Evolutionary conservation across 92 coral and sea anemone genomes (phyloP), one percentile per base, ranked within the genome.

Genomic region (Isaurus tuberculatus): DNA sequence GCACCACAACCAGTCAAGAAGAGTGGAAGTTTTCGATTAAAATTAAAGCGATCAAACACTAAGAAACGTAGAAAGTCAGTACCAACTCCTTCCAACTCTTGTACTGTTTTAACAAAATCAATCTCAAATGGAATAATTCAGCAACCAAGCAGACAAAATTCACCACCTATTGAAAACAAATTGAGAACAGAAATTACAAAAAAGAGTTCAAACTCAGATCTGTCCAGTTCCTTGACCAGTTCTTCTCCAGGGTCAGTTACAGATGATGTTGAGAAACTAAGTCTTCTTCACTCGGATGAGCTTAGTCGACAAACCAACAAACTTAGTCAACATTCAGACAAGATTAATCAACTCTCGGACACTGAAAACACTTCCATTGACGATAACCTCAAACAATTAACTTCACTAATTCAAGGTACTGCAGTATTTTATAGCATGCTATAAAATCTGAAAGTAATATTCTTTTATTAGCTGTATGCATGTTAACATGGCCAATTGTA

Each of bases 31-130:
- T 89, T 94, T 85, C 89, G 91, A 81, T 67, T 91, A 87, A 89
- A 72, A 86, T 83, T 94, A 70, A 94, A 89, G 92, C 88, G 98
- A 36, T 81, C 84, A 51, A 36, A 85, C 82, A 91, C 98, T 65
- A 94, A 94, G 95, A 94, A 94, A 84, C 98, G 95, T 89, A 91
- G 98, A 83, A 94, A 94, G 81, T 94, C 98, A 5, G 92, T 94
- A 81, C 98, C 98, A 10, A 82, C 91, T 44, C 80, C 84, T 37
- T 48, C 86, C 44, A 90, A 88, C 87, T 89, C 93, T 75, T 75
- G 66, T 57, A 80, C 84, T 48, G 88, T 85, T 68, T 27, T 83
- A 57, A 60, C 90, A 28, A 87, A 87, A 83, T 48, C 86, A 65
- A 88, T 86, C 83, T 89, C 93, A 86, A 86, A 75, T 67, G 84